Evolutionary conservation across 1,140 invertebrate species (phyloP).

Genomic region (Diabrotica virgifera): DNA sequence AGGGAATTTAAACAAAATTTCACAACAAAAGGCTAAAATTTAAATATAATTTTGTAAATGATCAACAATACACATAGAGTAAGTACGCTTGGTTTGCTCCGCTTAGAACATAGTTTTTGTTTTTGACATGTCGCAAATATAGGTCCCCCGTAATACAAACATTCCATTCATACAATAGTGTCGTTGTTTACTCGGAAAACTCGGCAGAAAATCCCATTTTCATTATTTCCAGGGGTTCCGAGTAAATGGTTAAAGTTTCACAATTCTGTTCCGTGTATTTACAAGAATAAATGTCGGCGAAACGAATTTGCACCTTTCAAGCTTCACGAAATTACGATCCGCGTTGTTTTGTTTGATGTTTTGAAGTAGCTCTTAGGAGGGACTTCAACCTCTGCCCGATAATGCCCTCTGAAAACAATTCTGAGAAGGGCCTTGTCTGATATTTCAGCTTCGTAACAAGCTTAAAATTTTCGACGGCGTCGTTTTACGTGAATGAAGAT

Average conservation of each 20-base stretch:
- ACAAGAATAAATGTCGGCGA: background rate
- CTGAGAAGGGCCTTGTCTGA: background rate
- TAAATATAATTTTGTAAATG: too few relatives aligned
- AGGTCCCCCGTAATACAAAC: background rate
- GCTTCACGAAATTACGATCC: background rate
- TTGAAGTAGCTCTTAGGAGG: background rate
- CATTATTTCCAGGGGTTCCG: background rate
- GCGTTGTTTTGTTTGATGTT: background rate
- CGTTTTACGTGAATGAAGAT: too few relatives aligned
- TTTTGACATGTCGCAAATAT: background rate
- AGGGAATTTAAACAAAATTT: too few relatives aligned
- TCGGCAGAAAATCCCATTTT: background rate
- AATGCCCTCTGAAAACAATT: background rate
- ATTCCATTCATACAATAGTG: background rate
- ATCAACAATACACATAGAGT: too few relatives aligned
- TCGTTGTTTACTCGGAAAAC: background rate
- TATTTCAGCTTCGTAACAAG: background rate
- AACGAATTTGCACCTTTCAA: background rate
- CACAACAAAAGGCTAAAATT: too few relatives aligned
- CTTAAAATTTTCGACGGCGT: too few relatives aligned
- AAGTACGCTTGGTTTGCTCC: too few relatives aligned
- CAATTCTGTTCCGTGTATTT: slow-evolving; percentile 1
- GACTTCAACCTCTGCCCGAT: background rate
- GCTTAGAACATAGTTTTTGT: too few relatives aligned
- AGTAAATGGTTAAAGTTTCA: background rate